phyloP scores from a whole-genome alignment of 2,888 invertebrate genomes.

The Eucera pruinosa region DNA sequence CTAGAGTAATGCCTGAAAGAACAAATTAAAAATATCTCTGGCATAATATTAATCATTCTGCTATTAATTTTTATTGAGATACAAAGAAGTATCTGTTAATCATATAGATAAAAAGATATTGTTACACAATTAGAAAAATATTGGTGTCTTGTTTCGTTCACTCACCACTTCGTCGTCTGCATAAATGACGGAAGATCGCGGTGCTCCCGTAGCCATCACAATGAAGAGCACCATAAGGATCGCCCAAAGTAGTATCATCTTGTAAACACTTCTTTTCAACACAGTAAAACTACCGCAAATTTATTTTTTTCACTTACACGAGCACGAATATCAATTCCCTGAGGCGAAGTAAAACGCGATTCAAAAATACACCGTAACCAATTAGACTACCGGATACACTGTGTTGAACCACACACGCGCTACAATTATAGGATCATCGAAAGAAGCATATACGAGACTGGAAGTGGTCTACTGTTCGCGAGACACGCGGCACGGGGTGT shows the following conservation, averaged over 20 bases:
- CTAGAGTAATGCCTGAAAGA: no score
- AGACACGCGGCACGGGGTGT: slow-evolving; percentile 9
- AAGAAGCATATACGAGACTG: neutral
- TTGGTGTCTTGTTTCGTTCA: no score
- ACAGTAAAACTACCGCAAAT: slow-evolving; percentile 25
- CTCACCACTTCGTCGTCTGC: slow-evolving; percentile 81
- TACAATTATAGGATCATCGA: neutral
- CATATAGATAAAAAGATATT: no score
- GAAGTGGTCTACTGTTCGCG: neutral
- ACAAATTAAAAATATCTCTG: no score
- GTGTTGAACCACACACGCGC: slow-evolving; percentile 13
- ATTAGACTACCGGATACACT: slow-evolving; percentile 5
- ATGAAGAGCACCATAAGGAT: slow-evolving; percentile 60
- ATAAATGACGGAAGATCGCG: slow-evolving; percentile 71
- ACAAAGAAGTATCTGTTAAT: no score
- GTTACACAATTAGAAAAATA: no score
- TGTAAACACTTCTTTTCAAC: slow-evolving; percentile 16
- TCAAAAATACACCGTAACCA: no score
- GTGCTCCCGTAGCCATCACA: slow-evolving; percentile 62
- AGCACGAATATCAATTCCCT: neutral
- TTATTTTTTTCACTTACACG: slow-evolving; percentile 30
- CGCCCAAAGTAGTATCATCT: slow-evolving; percentile 68
- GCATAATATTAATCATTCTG: no score
- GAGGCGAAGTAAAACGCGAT: neutral
- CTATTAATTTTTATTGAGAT: no score